Evolutionary conservation across 1,140 invertebrate genomes (phyloP).

Genomic region (Drosophila pachea): DNA sequence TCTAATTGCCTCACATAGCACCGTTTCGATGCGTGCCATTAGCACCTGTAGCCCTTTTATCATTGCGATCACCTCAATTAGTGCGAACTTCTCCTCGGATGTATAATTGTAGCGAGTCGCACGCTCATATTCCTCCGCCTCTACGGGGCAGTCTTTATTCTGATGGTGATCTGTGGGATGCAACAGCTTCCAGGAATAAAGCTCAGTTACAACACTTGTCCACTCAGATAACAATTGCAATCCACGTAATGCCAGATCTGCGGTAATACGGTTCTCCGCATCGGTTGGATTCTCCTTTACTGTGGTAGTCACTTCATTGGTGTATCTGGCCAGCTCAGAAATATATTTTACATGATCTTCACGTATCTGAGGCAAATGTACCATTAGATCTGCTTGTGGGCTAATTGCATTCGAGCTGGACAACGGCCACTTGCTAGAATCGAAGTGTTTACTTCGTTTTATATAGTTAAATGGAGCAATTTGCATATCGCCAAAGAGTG

Average conservation of each 20-base stretch:
- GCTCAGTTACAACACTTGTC: conserved; percentile 98
- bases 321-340: conserved; percentile 96
- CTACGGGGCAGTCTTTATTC: conserved; percentile 95
- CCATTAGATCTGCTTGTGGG: conserved; percentile 97
- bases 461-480: conserved; percentile 99
- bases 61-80: conserved; percentile 99
- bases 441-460: conserved; percentile 96
- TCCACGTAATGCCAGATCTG: conserved; percentile 93
- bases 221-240: conserved; percentile 96
- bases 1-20: conserved; percentile 97
- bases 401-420: conserved; percentile 89
- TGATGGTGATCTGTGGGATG: conserved; percentile 98
- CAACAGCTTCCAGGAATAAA: conserved; percentile 98
- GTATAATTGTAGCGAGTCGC: conserved; percentile 99
- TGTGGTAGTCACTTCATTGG: conserved; percentile 95
- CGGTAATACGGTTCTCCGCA: conserved; percentile 94
- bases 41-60: conserved; percentile 99
- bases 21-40: conserved; percentile 98
- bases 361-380: conserved; percentile 95
- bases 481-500: conserved; percentile 99
- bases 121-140: conserved; percentile 99
- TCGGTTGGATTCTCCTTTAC: conserved; percentile 96
- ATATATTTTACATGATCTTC: conserved; percentile 99
- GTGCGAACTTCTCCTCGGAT: conserved; percentile 97
- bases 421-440: conserved; percentile 94